Evolutionary conservation across 1,140 invertebrate genomes (phyloP).

Genomic region (Drosophila parvula): DNA sequence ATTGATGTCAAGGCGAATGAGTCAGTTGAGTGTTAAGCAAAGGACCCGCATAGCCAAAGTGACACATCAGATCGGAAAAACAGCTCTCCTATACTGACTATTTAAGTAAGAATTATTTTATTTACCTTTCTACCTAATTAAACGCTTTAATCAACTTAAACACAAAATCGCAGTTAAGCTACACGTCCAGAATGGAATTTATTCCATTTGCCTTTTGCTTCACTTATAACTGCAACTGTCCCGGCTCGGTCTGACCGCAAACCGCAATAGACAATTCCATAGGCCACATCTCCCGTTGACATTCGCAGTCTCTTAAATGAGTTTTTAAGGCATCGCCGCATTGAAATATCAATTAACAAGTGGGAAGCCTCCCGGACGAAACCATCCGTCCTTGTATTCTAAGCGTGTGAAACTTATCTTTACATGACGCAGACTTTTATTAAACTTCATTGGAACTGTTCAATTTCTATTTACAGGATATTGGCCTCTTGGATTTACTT

Average conservation of each 20-base stretch:
- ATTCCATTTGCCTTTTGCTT: neutral
- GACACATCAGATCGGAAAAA: conserved; percentile 8
- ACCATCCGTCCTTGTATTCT: no score
- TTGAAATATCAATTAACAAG: conserved; percentile 5
- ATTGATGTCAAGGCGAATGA: conserved; percentile 50
- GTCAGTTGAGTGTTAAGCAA: conserved; percentile 27
- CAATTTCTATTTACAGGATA: conserved; percentile 87
- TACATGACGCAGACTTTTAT: neutral
- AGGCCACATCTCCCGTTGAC: conserved; percentile 20
- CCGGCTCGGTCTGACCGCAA: neutral
- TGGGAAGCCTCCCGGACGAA: neutral
- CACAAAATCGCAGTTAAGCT: neutral
- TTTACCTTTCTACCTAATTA: neutral
- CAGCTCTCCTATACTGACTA: neutral
- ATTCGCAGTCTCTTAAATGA: conserved; percentile 13
- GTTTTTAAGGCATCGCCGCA: conserved; percentile 1
- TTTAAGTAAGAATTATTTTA: neutral
- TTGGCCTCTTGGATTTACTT: conserved; percentile 94
- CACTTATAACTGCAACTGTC: neutral
- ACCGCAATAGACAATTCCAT: conserved; percentile 44
- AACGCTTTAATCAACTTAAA: neutral
- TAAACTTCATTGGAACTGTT: neutral
- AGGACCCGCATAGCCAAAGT: conserved; percentile 2
- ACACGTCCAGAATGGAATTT: no score
- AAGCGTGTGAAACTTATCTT: neutral